Percentiles rank a stretch among this genome's conserved stretches.
Conservation (phyloP, 2,797 vertebrate genomes). For the Poecilia picta region DNA sequence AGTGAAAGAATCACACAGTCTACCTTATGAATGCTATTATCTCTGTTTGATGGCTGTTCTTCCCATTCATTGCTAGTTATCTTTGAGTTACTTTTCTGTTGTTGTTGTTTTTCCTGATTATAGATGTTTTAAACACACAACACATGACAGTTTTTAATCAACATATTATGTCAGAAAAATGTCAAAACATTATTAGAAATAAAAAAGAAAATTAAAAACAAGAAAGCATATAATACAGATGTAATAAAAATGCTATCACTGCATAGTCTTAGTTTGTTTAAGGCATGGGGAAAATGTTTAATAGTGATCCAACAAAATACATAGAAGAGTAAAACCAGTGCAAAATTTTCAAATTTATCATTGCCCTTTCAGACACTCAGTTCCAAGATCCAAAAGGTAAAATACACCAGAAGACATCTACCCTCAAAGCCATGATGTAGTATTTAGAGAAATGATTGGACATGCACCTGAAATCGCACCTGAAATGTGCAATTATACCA, state of each 20-base stretch:
- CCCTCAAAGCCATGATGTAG: slow-evolving; percentile 39
- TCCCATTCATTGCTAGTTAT: slow-evolving; percentile 58
- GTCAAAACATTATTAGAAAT: slow-evolving; percentile 35
- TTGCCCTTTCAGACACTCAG: slow-evolving; percentile 19
- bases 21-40: slow-evolving; percentile 47
- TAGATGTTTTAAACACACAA: slow-evolving; percentile 30
- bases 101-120: slow-evolving; percentile 25
- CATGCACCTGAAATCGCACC: slow-evolving; percentile 38
- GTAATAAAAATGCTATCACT: slow-evolving; percentile 53
- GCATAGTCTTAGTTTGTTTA: slow-evolving; percentile 45
- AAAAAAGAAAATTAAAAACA: slow-evolving; percentile 37
- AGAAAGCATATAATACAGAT: slow-evolving; percentile 46
- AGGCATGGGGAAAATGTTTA: slow-evolving; percentile 28
- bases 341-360: slow-evolving; percentile 37
- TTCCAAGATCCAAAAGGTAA: slow-evolving; percentile 32
- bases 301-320: slow-evolving; percentile 44
- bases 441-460: slow-evolving; percentile 55
- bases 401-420: slow-evolving; percentile 20
- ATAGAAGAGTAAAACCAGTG: slow-evolving; percentile 49
- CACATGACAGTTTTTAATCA: slow-evolving; percentile 27
- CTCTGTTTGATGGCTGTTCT: slow-evolving; percentile 59
- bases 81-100: slow-evolving; percentile 30
- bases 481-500: slow-evolving; percentile 12
- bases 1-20: slow-evolving; percentile 57
- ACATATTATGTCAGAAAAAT: slow-evolving; percentile 22